phyloP scores from a whole-genome alignment of 2,888 invertebrate species.

The Eilema sororculum region DNA sequence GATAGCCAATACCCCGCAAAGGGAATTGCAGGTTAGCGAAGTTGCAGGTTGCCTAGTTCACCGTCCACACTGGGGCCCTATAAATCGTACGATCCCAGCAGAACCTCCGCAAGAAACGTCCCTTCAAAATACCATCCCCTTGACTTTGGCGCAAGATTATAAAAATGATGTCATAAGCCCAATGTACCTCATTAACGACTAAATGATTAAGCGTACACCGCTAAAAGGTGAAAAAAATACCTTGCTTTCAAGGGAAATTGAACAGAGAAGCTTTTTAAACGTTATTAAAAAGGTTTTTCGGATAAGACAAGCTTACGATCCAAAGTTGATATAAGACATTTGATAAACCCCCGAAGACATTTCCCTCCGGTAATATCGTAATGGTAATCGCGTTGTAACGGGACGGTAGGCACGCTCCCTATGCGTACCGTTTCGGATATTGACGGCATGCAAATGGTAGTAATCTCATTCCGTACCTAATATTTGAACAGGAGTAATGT shows the following conservation, averaged over 20 bases:
- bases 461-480: constrained; percentile 58
- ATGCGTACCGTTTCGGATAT: constrained; percentile 61
- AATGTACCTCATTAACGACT: neutral
- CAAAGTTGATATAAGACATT: constrained; percentile 55
- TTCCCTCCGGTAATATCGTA: constrained; percentile 57
- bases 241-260: constrained; percentile 16
- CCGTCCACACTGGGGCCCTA: neutral
- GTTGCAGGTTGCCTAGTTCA: neutral
- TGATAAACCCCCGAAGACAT: constrained; percentile 54
- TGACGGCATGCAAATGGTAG: constrained; percentile 71
- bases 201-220: too few species aligned
- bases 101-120: too few species aligned
- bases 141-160: neutral
- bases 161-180: neutral
- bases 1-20: too few species aligned
- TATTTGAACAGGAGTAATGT: constrained; percentile 30
- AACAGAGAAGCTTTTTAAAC: constrained; percentile 34
- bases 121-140: neutral
- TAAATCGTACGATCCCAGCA: too few species aligned
- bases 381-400: constrained; percentile 69
- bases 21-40: neutral
- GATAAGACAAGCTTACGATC: constrained; percentile 41
- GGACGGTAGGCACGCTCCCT: constrained; percentile 60
- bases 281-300: constrained; percentile 38
- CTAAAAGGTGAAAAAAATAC: neutral